phyloP scores from a whole-genome alignment of 2,113 vertebrate genomes.

The Trinectes maculatus region DNA sequence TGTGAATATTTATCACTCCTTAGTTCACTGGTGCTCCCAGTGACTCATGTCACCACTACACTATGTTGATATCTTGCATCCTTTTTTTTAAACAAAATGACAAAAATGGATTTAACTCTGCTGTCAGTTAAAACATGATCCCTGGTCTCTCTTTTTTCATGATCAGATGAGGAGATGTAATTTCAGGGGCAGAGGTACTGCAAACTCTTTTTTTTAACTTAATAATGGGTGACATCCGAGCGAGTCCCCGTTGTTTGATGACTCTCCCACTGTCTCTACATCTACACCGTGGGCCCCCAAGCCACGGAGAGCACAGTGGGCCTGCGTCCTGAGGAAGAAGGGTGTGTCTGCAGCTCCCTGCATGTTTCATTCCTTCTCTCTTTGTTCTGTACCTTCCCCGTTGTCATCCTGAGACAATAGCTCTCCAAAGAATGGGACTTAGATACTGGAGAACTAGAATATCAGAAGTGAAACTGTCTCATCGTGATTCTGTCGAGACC shows the following conservation, averaged over 20 bases:
- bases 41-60: not conserved
- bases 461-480: not conserved
- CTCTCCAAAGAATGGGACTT: conserved; percentile 20
- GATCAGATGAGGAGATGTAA: not conserved
- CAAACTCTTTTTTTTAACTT: not conserved
- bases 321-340: not conserved
- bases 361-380: conserved; percentile 22
- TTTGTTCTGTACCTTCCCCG: conserved; percentile 31
- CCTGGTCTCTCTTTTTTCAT: not conserved
- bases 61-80: not conserved
- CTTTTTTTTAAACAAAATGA: not conserved
- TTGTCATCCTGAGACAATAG: conserved; percentile 38
- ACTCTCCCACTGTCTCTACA: not conserved
- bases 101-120: not conserved
- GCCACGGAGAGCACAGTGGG: conserved; percentile 10
- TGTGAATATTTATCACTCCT: not conserved
- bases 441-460: conserved; percentile 25
- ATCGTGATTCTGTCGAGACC: not conserved
- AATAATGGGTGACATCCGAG: conserved; percentile 7
- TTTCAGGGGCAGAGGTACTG: not conserved
- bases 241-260: not conserved
- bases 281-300: not conserved
- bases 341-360: conserved; percentile 40
- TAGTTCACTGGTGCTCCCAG: not conserved
- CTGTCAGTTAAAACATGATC: not conserved